A percentile compares a stretch with the other conserved stretches of the same genome.
Evolutionary conservation across 2,797 vertebrate species (phyloP).

Genomic region (Xiphophorus birchmanni): DNA sequence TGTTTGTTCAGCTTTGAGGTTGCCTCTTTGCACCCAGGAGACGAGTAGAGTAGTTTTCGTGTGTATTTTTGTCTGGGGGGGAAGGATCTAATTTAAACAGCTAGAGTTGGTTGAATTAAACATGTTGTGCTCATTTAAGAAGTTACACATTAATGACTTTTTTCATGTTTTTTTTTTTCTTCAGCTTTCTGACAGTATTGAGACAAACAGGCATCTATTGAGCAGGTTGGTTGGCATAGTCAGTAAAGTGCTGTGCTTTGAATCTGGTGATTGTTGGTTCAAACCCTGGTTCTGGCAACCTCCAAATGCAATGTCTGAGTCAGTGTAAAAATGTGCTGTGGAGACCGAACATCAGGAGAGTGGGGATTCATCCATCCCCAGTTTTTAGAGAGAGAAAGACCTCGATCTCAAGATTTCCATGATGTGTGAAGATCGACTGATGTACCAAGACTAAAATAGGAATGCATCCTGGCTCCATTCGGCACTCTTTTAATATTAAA

Average conservation of each 20-base stretch:
- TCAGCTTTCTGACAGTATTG: background rate
- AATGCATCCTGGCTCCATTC: no score
- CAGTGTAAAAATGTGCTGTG: background rate
- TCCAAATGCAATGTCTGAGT: background rate
- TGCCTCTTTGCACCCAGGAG: conserved; percentile 50
- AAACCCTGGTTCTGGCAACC: background rate
- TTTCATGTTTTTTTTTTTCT: background rate
- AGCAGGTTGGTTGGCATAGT: background rate
- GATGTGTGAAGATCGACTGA: background rate
- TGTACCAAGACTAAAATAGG: background rate
- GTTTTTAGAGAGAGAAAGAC: background rate
- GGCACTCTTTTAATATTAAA: no score
- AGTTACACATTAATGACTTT: no score
- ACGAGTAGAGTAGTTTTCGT: conserved; percentile 53
- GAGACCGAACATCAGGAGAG: background rate
- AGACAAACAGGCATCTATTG: background rate
- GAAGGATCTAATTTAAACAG: conserved; percentile 78
- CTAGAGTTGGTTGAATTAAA: conserved; percentile 66
- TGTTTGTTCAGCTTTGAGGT: conserved; percentile 74
- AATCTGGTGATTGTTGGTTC: background rate
- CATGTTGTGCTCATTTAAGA: no score
- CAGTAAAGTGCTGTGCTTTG: background rate
- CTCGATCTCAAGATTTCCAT: background rate
- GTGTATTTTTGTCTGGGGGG: conserved; percentile 53
- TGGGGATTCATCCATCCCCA: background rate